Conservation (phyloP, 2,113 vertebrate genomes). For the rat (Rattus norvegicus) region DNA sequence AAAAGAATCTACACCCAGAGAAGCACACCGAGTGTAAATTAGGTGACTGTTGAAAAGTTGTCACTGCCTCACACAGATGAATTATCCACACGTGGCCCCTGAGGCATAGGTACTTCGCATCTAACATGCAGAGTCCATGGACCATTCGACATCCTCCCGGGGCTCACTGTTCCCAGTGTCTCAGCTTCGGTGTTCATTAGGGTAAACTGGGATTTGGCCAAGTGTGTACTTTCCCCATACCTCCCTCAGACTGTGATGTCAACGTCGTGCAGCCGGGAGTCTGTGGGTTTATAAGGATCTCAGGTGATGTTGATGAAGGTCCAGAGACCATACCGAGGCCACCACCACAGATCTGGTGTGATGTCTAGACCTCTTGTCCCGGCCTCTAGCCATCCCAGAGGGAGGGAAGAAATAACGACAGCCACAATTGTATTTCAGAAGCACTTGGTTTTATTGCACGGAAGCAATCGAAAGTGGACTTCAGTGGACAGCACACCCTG, state of each 20-base stretch:
- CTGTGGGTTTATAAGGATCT: background rate
- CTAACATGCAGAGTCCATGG: background rate
- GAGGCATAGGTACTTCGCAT: background rate
- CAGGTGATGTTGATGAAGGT: background rate
- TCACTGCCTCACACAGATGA: background rate
- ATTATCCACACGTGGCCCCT: background rate
- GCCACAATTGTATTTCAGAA: constrained; percentile 73
- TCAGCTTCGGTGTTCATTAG: background rate
- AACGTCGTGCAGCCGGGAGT: background rate
- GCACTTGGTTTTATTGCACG: constrained; percentile 89
- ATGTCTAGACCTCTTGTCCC: background rate
- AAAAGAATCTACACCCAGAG: background rate
- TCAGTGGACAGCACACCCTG: constrained; percentile 80
- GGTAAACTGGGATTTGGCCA: background rate
- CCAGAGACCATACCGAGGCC: background rate
- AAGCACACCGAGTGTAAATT: background rate
- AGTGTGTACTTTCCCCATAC: background rate
- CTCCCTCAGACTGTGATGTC: background rate
- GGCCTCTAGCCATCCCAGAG: background rate
- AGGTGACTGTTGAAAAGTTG: background rate
- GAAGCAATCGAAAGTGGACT: constrained; percentile 86
- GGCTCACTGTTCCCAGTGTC: background rate
- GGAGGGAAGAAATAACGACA: background rate
- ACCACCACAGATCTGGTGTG: background rate
- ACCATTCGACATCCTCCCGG: background rate